phyloP scores from a whole-genome alignment of 2,797 vertebrate genomes.

The Mormyrops attenuatus region DNA sequence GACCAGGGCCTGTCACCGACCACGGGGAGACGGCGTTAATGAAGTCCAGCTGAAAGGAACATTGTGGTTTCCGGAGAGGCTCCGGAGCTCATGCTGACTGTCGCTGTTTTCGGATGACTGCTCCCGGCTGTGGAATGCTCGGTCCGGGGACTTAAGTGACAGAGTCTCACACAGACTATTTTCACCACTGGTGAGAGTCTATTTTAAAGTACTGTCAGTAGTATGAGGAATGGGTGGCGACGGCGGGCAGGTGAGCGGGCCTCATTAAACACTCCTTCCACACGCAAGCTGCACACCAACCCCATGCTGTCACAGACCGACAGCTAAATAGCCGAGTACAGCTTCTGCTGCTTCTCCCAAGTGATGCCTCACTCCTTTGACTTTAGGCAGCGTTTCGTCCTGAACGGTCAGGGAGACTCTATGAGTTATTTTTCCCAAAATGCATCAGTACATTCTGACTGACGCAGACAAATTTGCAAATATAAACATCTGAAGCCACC shows the following conservation, averaged over 20 bases:
- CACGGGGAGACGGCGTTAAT: constrained; percentile 20
- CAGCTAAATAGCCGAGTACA: neutral
- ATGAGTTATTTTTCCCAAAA: neutral
- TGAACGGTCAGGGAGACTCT: neutral
- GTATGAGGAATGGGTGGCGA: neutral
- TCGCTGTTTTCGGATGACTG: constrained; percentile 4
- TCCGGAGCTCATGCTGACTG: neutral
- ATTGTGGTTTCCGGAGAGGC: neutral
- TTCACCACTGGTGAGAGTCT: neutral
- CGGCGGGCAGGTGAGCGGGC: neutral
- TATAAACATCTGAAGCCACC: neutral
- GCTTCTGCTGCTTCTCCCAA: neutral
- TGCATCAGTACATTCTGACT: neutral
- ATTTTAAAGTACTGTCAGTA: neutral
- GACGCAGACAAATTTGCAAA: neutral
- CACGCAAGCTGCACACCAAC: too few species aligned
- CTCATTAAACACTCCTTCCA: neutral
- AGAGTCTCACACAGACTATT: neutral
- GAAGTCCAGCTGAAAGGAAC: constrained; percentile 18
- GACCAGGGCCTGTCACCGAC: neutral
- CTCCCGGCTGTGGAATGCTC: neutral
- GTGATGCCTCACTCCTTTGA: neutral
- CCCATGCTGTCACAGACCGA: neutral
- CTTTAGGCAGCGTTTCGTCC: neutral
- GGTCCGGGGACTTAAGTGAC: neutral